phyloP scores from a whole-genome alignment of 92 coral and sea anemone genomes.

The Epizoanthus ramosus region DNA sequence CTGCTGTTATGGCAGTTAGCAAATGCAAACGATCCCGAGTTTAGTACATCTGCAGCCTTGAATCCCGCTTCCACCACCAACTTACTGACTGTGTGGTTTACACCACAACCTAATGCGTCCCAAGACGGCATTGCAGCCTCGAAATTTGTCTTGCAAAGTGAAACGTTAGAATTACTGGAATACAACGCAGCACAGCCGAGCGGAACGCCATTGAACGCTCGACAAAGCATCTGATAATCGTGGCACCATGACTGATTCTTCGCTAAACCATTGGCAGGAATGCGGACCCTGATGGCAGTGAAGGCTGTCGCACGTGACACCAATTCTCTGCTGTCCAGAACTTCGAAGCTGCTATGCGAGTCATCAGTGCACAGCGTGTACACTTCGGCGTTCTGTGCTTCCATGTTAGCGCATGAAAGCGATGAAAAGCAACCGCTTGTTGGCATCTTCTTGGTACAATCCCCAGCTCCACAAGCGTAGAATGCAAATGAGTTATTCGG shows the following conservation, averaged over 20 bases:
- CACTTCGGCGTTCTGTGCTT: slow-evolving; percentile 48
- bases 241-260: slow-evolving; percentile 53
- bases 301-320: slow-evolving; percentile 24
- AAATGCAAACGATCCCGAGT: slow-evolving; percentile 45
- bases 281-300: slow-evolving; percentile 50
- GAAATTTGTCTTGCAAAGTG: slow-evolving; percentile 36
- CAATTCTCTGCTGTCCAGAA: slow-evolving; percentile 35
- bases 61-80: slow-evolving; percentile 47
- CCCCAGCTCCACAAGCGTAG: slow-evolving; percentile 36
- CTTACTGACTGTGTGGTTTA: background rate
- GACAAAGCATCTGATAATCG: slow-evolving; percentile 60
- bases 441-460: slow-evolving; percentile 30
- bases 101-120: slow-evolving; percentile 42
- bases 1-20: slow-evolving; percentile 31
- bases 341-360: slow-evolving; percentile 53
- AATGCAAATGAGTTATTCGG: slow-evolving; percentile 56
- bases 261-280: slow-evolving; percentile 51
- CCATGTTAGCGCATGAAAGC: slow-evolving; percentile 47
- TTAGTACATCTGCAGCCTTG: slow-evolving; percentile 13
- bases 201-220: slow-evolving; percentile 51
- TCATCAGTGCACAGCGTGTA: slow-evolving; percentile 55
- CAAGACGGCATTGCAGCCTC: slow-evolving; percentile 49
- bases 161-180: slow-evolving; percentile 13
- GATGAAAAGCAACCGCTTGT: slow-evolving; percentile 50
- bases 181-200: slow-evolving; percentile 47